A percentile compares a stretch with the other conserved stretches of the same genome.
phyloP scores from a whole-genome alignment of 1,140 invertebrate genomes.

The Caerostris extrusa region DNA sequence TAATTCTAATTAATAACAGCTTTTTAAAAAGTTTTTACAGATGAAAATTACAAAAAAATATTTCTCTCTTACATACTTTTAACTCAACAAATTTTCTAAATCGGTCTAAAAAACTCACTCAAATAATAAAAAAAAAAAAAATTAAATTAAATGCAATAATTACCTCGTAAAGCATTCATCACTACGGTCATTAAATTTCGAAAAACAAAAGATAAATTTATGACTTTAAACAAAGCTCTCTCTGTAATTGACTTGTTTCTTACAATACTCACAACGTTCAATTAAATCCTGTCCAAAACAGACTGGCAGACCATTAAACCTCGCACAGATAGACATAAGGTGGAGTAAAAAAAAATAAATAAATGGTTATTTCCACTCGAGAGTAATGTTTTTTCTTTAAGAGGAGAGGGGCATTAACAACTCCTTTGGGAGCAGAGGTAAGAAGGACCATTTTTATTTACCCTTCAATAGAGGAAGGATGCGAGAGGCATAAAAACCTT shows the following conservation, averaged over 20 bases:
- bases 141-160: too few species aligned
- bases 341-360: neutral
- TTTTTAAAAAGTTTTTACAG: too few species aligned
- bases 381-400: conserved; percentile 35
- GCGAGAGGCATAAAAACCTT: neutral
- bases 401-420: conserved; percentile 8
- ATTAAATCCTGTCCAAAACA: neutral
- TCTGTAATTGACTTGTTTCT: conserved; percentile 13
- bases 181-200: too few species aligned
- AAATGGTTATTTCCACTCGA: conserved; percentile 21
- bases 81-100: too few species aligned
- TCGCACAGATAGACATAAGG: neutral
- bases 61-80: too few species aligned
- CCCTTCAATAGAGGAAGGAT: neutral
- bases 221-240: too few species aligned
- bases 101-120: too few species aligned
- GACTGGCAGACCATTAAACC: neutral
- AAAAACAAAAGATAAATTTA: too few species aligned
- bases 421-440: neutral
- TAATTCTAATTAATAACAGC: too few species aligned
- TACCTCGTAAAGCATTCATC: too few species aligned
- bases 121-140: too few species aligned
- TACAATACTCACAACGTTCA: neutral
- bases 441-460: neutral
- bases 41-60: too few species aligned